These are phyloP conservation scores for Pseudopleuronectes americanus DNA, from an alignment of 2,797 vertebrate species.

Conservation along the genomic window DNA sequence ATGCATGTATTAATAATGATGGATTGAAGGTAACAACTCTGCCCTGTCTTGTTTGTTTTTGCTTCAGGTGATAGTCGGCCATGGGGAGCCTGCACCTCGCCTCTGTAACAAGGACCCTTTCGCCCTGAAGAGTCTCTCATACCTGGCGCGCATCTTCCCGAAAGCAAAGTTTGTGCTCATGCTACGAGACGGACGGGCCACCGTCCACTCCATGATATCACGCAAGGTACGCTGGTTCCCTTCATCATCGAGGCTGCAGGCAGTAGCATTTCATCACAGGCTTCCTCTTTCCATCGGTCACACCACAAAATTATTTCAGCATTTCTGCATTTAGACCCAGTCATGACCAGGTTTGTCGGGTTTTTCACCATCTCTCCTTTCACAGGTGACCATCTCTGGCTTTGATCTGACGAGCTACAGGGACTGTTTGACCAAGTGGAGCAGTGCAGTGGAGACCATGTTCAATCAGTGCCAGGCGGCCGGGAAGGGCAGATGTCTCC, in stretches of 20 bases:
- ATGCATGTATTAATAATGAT: not conserved
- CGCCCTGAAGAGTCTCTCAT: constrained; percentile 92
- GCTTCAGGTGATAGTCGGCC: constrained; percentile 80
- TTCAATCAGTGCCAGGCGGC: constrained; percentile 92
- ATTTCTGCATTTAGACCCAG: not conserved
- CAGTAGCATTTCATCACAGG: not conserved
- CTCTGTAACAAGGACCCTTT: constrained; percentile 97
- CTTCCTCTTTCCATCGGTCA: not conserved
- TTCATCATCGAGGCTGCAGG: not conserved
- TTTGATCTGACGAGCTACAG: constrained; percentile 94
- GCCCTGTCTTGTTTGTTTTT: not conserved
- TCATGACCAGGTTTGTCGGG: not conserved
- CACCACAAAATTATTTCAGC: not conserved
- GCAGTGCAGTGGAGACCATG: constrained; percentile 93
- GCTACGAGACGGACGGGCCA: constrained; percentile 92
- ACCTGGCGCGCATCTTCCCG: constrained; percentile 91
- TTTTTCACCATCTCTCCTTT: not conserved
- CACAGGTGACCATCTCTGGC: constrained; percentile 91
- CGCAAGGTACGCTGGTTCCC: constrained; percentile 81
- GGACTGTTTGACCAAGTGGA: constrained; percentile 96
- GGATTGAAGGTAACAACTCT: too few species aligned
- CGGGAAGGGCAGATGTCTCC: constrained; percentile 84
- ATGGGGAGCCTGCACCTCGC: constrained; percentile 92
- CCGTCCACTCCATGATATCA: constrained; percentile 96
- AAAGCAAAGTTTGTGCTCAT: constrained; percentile 94